phyloP scores from a whole-genome alignment of 1,140 invertebrate genomes.

The Sweltsa coloradensis region DNA sequence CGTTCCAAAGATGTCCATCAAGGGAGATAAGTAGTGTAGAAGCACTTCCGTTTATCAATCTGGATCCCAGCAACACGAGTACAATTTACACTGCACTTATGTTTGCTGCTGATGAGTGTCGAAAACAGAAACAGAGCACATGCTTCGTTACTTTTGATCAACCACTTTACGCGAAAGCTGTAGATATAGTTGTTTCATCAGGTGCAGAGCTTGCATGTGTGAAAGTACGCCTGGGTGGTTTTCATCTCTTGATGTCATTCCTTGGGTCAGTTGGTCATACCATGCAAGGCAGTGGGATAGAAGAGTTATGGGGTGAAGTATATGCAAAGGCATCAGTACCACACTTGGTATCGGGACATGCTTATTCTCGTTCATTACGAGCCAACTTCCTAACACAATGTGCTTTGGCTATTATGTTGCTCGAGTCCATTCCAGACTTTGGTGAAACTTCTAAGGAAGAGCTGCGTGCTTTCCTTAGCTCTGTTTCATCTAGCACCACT shows the following conservation, averaged over 20 bases:
- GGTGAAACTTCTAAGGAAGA: too few species aligned
- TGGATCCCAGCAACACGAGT: neutral
- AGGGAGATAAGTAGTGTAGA: constrained; percentile 9
- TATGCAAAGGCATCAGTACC: constrained; percentile 22
- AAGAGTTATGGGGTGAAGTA: constrained; percentile 22
- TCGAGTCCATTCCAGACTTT: too few species aligned
- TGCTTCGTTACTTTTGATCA: constrained; percentile 16
- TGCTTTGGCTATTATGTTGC: too few species aligned
- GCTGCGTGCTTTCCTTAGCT: too few species aligned
- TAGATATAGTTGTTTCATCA: constrained; percentile 22
- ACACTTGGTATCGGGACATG: constrained; percentile 28
- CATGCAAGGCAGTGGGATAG: constrained; percentile 27
- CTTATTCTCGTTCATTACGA: constrained; percentile 28
- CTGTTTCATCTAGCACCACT: too few species aligned
- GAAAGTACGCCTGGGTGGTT: constrained; percentile 20
- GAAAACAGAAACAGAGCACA: constrained; percentile 18
- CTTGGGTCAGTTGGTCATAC: constrained; percentile 26
- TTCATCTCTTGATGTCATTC: constrained; percentile 29
- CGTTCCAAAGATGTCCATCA: constrained; percentile 5
- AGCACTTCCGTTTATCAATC: constrained; percentile 1
- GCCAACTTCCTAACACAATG: constrained; percentile 24
- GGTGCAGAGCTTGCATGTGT: constrained; percentile 11
- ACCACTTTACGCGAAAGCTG: constrained; percentile 1
- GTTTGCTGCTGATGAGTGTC: neutral
- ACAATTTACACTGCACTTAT: constrained; percentile 5